Percentiles rank a stretch among this genome's conserved stretches.
Conservation (phyloP, 2,113 vertebrate genomes). For the Progne subis region DNA sequence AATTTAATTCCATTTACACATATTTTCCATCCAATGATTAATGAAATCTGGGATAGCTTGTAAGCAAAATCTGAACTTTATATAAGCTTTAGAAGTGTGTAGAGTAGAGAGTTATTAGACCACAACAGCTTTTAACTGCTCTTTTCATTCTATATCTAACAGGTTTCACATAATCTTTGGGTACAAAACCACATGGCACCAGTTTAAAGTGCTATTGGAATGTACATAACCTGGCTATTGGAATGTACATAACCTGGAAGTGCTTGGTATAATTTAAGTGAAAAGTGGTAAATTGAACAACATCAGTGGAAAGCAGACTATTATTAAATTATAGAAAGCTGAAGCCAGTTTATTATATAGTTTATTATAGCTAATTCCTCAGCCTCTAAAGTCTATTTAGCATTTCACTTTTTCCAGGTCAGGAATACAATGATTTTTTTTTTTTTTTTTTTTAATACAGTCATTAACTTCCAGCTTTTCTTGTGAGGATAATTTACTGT, state of each 20-base stretch:
- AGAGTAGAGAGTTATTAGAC: background rate
- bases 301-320: background rate
- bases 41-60: background rate
- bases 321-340: constrained; percentile 31
- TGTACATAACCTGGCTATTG: background rate
- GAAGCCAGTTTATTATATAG: background rate
- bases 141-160: background rate
- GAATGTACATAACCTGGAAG: background rate
- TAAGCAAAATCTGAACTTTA: constrained; percentile 44
- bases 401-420: constrained; percentile 19
- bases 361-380: constrained; percentile 8
- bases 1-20: constrained; percentile 74
- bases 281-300: constrained; percentile 28
- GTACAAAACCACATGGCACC: background rate
- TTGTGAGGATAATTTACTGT: background rate
- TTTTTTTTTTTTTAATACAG: background rate
- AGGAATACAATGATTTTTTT: background rate
- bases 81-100: background rate
- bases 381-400: background rate
- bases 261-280: background rate
- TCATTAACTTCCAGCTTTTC: background rate
- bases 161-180: background rate
- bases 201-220: background rate
- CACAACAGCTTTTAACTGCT: background rate
- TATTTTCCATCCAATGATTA: constrained; percentile 60